Base-by-base conservation (phyloP, 1,140 invertebrate species). In the Philopotamus ludificatus region DNA sequence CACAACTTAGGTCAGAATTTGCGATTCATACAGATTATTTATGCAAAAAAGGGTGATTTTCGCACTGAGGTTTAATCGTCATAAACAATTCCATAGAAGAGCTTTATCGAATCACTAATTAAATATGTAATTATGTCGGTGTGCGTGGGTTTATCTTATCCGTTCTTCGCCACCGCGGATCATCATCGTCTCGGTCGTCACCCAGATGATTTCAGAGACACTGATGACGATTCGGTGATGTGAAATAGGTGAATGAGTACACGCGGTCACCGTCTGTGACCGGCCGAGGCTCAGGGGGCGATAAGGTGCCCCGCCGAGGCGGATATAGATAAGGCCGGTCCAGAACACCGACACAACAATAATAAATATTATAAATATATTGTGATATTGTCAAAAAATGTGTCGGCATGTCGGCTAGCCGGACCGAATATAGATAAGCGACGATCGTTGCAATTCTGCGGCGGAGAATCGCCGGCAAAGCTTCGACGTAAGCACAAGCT, bases 221-320 rank as follows among this genome's bases (percentile, higher is more conserved):
- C 41, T 12, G 41, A 44, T 18, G 41, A 18, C 18, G 41, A 44
- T 18, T 18, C 18, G n/a, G 18, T 9, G 9, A 3, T 3, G 51
- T 54, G 23, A 54, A 54, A 54, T 25, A 54, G 20, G 20, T 54
- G 51, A 54, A 54, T 54, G 51, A 21, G 51, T 54, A n/a, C 20
- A 12, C 20, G 23, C 51, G 51, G 51, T 54, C 51, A 54, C 23
- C 20, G 51, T 9, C 51, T 15, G 25, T 54, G 51, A 54, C 51
- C 51, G 23, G 20, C 21, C 44, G 18, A 20, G 10, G 10, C 10
- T 15, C n/a, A n/a, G n/a, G 44, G 10, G 21, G 51, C 51, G 51
- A 54, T 54, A 54, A 54, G 20, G 51, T 25, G 51, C 51, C 51
- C 51, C 51, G 51, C 23, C 51, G 51, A 54, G 51, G 51, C 51